Base-by-base conservation (phyloP, 1,140 invertebrate species). In the Acyrthosiphon pisum region DNA sequence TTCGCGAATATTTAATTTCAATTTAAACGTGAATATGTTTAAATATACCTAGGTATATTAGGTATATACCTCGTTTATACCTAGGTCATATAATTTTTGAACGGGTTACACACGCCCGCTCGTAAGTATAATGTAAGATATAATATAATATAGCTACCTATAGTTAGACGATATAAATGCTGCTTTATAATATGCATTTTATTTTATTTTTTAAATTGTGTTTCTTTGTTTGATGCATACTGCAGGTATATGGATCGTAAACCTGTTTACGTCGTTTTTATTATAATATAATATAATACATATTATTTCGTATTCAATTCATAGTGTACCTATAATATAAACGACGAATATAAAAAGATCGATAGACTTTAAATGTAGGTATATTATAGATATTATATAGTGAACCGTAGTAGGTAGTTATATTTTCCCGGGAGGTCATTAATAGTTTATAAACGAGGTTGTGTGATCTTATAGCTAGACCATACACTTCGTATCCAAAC, bases 241-340 rank as follows among this genome's bases (percentile, higher is more conserved):
- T 22, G 50, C 50, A 41, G 11, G 60, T 76, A 76, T 76, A 44
- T 86, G 41, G 41, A 41, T 86, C 84, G 84, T 86, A 86, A 86
- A 86, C 84, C 44, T 46, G 84, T 86, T 86, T 86, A 86, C 30
- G 84, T 86, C 41, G 41, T n/a, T 46, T 46, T 86, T 86, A 86
- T 86, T 86, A n/a, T 53, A 60, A 30, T 60, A 56, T 30, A 14
- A n/a, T n/a, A 53, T 35, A n/a, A 68, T 76, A 76, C 11, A 41
- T 84, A 89, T 53, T 35, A 89, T 50, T 83, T 50, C 87, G n/a
- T 53, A 53, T 53, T 23, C n/a, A 53, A 89, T 86, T 86, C 22
- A 53, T 50, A 48, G 18, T 48, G 44, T n/a, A 44, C 37, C 20
- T 26, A 20, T n/a, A 46, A n/a, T n/a, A 53, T 53, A 53, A 53